phyloP scores from a whole-genome alignment of 2,113 vertebrate species.

The Capreolus pygargus region DNA sequence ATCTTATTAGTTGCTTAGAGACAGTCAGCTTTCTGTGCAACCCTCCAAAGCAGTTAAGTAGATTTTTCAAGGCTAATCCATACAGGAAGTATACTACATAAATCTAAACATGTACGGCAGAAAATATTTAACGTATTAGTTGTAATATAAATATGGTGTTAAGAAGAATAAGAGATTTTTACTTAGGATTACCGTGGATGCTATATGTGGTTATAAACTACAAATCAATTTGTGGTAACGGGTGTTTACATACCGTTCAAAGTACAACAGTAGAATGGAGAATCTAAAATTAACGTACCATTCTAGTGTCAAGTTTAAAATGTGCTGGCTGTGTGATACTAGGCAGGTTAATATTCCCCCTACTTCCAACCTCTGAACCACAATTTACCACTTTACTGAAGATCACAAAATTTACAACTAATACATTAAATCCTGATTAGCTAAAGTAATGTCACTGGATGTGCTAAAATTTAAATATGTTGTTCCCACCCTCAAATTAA shows the following conservation, averaged over 20 bases:
- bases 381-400: neutral
- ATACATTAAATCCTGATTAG: neutral
- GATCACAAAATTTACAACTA: neutral
- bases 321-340: neutral
- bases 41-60: neutral
- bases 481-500: neutral
- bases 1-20: neutral
- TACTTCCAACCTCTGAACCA: rapidly evolving
- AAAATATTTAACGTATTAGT: neutral
- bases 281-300: neutral
- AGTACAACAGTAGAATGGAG: neutral
- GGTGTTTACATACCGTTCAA: neutral
- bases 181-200: neutral
- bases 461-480: neutral
- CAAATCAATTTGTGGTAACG: neutral
- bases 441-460: neutral
- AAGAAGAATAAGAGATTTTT: neutral
- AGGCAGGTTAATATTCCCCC: neutral
- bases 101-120: neutral
- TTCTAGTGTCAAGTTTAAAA: neutral
- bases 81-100: neutral
- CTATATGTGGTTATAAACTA: neutral
- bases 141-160: neutral
- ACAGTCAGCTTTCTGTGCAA: neutral
- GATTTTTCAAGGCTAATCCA: neutral